These are phyloP conservation scores for Tiaroga cobitis DNA, from an alignment of 2,797 vertebrate genomes.

Conservation along the genomic window DNA sequence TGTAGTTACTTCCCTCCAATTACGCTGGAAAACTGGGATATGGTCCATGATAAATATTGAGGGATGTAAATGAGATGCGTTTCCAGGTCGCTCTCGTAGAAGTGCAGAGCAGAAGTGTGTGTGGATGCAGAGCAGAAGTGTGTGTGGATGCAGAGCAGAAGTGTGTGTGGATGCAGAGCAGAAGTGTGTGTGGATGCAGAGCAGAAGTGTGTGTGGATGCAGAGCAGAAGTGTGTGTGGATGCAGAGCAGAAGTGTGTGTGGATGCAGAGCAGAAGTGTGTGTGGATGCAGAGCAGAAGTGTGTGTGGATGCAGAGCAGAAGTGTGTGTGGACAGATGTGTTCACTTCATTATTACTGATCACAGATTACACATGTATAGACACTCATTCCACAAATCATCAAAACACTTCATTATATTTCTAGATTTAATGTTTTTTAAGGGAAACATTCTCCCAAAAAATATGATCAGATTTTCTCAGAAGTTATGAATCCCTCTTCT, in stretches of 20 bases:
- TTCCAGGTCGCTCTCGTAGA: conserved; percentile 53
- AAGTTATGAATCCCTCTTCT: neutral
- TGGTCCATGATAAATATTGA: conserved; percentile 77
- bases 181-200: too few relatives aligned
- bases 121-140: too few relatives aligned
- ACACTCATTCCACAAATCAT: neutral
- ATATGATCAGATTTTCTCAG: neutral
- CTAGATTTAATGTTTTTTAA: neutral
- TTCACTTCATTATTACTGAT: conserved; percentile 55
- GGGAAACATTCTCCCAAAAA: neutral
- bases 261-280: too few relatives aligned
- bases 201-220: too few relatives aligned
- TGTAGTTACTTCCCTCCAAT: conserved; percentile 75
- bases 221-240: too few relatives aligned
- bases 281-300: too few relatives aligned
- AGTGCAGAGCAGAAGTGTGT: too few relatives aligned
- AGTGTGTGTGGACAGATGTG: conserved; percentile 54
- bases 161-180: too few relatives aligned
- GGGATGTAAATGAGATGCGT: conserved; percentile 73
- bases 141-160: too few relatives aligned
- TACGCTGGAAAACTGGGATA: conserved; percentile 71
- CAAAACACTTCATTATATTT: neutral
- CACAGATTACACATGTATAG: too few relatives aligned
- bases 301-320: too few relatives aligned
- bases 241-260: too few relatives aligned